Percentiles rank a stretch among this genome's conserved stretches.
phyloP scores from a whole-genome alignment of 1,140 invertebrate genomes.

The Delia radicum region DNA sequence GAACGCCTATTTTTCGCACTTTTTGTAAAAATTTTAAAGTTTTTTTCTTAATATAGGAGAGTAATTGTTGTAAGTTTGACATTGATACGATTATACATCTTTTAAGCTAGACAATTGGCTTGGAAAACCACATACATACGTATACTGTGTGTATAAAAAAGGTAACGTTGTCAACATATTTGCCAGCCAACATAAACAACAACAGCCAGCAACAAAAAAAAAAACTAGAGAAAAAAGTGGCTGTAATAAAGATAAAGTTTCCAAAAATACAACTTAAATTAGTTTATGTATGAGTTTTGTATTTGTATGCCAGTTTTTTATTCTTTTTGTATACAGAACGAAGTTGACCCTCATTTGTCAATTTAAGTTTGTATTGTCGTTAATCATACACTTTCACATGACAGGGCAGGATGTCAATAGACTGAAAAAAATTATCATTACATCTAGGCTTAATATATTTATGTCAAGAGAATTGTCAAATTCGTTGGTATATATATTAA shows the following conservation, averaged over 20 bases:
- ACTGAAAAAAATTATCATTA: neutral
- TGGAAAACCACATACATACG: neutral
- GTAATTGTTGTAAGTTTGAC: too few species aligned
- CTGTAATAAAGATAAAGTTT: neutral
- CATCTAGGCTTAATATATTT: too few species aligned
- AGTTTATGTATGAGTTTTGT: slow-evolving; percentile 10
- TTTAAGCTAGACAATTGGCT: too few species aligned
- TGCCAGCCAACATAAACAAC: neutral
- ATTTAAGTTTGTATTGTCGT: slow-evolving; percentile 20
- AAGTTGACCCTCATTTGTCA: slow-evolving; percentile 22
- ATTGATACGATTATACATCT: too few species aligned
- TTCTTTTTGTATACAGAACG: neutral
- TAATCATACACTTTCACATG: slow-evolving; percentile 13
- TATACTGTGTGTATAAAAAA: neutral
- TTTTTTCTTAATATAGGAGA: too few species aligned
- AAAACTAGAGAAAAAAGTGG: neutral
- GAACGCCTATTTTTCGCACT: too few species aligned
- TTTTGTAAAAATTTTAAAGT: too few species aligned
- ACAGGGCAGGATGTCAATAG: neutral
- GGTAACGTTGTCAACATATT: neutral
- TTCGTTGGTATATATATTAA: too few species aligned
- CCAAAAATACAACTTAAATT: neutral
- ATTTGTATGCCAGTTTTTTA: slow-evolving; percentile 3
- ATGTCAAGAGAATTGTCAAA: too few species aligned
- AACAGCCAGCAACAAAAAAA: neutral